Percentiles rank a stretch among this genome's conserved stretches.
These are phyloP conservation scores for Brachyopa scutellaris DNA, from an alignment of 2,888 invertebrate genomes.

Conservation along the genomic window DNA sequence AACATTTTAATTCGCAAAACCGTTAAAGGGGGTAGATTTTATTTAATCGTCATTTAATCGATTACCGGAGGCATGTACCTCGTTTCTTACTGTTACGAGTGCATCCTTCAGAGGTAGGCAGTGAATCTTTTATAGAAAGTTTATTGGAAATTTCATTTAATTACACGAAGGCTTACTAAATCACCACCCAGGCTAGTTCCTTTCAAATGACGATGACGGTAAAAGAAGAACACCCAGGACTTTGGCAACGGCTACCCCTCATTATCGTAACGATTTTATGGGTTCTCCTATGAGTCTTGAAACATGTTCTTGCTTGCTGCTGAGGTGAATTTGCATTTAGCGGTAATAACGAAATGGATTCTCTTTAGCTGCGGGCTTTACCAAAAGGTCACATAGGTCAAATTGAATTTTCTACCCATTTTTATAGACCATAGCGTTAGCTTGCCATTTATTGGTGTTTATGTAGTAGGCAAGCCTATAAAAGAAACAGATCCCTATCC, in stretches of 20 bases:
- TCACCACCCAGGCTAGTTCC: constrained; percentile 53
- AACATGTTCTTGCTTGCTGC: constrained; percentile 10
- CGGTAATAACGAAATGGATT: constrained; percentile 63
- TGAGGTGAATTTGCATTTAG: constrained; percentile 70
- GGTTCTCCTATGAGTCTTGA: constrained; percentile 16
- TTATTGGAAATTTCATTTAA: constrained; percentile 68
- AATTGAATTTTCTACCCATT: constrained; percentile 65
- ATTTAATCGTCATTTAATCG: constrained; percentile 57
- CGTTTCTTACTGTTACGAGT: not conserved
- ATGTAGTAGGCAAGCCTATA: constrained; percentile 29
- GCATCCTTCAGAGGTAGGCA: constrained; percentile 27
- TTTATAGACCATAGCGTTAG: constrained; percentile 60
- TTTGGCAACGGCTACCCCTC: constrained; percentile 16
- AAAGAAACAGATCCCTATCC: constrained; percentile 42
- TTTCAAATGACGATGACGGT: constrained; percentile 42
- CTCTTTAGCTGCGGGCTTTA: constrained; percentile 10
- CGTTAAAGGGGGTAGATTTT: constrained; percentile 47
- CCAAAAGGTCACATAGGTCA: constrained; percentile 62
- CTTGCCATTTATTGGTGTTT: constrained; percentile 54
- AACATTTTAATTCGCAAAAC: constrained; percentile 53
- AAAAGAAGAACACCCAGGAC: not conserved
- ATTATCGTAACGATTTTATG: constrained; percentile 63
- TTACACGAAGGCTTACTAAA: constrained; percentile 58
- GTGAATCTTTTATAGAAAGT: constrained; percentile 56
- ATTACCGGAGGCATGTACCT: constrained; percentile 19